Evolutionary conservation across 1,140 invertebrate genomes (phyloP).

Genomic region (Drosophila parabipectinata): DNA sequence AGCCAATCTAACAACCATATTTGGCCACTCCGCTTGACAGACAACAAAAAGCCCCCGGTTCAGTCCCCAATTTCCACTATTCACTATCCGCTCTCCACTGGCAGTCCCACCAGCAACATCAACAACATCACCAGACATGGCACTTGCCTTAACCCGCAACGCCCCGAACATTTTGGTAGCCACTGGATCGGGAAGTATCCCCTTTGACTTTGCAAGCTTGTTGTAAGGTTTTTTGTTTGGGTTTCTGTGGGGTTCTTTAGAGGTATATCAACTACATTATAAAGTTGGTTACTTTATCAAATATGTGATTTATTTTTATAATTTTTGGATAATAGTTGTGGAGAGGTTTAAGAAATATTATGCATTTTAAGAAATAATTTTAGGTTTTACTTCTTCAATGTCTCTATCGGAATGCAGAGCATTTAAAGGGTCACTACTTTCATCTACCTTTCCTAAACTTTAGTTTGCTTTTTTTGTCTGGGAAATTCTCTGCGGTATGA

Average conservation of each 20-base stretch:
- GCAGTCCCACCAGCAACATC: slow-evolving; percentile 1
- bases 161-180: slow-evolving; percentile 52
- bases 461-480: slow-evolving; percentile 15
- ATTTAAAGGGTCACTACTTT: neutral
- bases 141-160: slow-evolving; percentile 36
- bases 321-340: neutral
- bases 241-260: neutral
- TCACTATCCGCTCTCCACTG: neutral
- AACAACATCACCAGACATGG: slow-evolving; percentile 24
- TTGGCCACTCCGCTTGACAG: slow-evolving; percentile 78
- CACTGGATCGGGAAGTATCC: slow-evolving; percentile 47
- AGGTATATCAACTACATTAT: neutral
- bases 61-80: slow-evolving; percentile 9
- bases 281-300: neutral
- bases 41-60: slow-evolving; percentile 65
- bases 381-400: too few relatives aligned
- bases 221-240: slow-evolving; percentile 42
- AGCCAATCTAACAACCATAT: slow-evolving; percentile 77
- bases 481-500: slow-evolving; percentile 67
- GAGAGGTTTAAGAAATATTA: too few relatives aligned
- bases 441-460: too few relatives aligned
- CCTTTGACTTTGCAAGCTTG: slow-evolving; percentile 52
- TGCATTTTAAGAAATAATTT: too few relatives aligned
- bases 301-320: neutral
- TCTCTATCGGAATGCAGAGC: neutral